Evolutionary conservation across 2,797 vertebrate species (phyloP).

Genomic region (Mormyrops boulengeri): DNA sequence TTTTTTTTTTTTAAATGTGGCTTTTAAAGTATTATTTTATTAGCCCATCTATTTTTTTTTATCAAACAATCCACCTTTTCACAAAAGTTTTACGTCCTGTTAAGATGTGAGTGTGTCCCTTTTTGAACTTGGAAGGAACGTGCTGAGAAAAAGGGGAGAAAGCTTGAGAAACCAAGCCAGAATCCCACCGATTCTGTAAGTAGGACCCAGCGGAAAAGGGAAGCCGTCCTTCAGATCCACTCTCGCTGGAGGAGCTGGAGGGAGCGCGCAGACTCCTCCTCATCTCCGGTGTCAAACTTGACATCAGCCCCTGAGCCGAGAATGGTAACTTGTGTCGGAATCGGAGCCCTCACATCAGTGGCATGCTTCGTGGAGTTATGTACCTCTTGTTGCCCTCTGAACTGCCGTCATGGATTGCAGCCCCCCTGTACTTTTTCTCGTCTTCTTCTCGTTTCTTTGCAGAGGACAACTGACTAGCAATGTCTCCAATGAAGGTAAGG

Average conservation of each 20-base stretch:
- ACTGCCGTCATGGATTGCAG: constrained; percentile 86
- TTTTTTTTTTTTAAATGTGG: neutral
- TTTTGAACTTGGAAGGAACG: neutral
- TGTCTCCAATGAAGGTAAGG: constrained; percentile 88
- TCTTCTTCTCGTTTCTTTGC: constrained; percentile 56
- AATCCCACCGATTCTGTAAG: constrained; percentile 9
- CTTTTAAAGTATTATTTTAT: neutral
- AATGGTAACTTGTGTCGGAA: constrained; percentile 67
- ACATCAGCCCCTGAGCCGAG: constrained; percentile 69
- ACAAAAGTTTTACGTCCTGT: neutral
- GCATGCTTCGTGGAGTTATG: constrained; percentile 88
- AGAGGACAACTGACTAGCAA: constrained; percentile 60
- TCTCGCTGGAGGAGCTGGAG: constrained; percentile 20
- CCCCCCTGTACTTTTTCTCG: constrained; percentile 63
- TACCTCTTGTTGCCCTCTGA: constrained; percentile 73
- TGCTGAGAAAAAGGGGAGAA: neutral
- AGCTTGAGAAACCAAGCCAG: neutral
- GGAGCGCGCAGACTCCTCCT: constrained; percentile 66
- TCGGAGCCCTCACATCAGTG: constrained; percentile 74
- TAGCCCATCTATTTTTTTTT: neutral
- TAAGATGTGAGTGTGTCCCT: neutral
- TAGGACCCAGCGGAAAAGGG: constrained; percentile 70
- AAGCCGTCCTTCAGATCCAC: constrained; percentile 21
- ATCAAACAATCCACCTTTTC: neutral
- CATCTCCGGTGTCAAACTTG: constrained; percentile 79